A percentile compares a stretch with the other conserved stretches of the same genome.
phyloP scores from a whole-genome alignment of 2,797 vertebrate species.

The Anguilla marmorata region DNA sequence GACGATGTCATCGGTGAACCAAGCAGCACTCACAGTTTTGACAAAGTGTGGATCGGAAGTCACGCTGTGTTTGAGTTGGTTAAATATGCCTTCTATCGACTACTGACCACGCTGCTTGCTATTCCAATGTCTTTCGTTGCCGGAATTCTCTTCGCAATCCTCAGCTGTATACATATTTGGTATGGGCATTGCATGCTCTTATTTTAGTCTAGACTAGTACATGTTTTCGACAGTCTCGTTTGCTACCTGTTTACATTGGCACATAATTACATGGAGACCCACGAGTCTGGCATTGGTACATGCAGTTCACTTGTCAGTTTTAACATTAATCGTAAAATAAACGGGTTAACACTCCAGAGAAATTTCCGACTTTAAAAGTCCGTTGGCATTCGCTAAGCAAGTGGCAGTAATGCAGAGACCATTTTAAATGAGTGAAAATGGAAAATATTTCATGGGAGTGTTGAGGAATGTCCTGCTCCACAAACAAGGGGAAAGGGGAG shows the following conservation, averaged over 20 bases:
- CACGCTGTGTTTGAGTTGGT: conserved; percentile 87
- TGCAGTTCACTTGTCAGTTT: conserved; percentile 32
- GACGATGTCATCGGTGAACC: conserved; percentile 93
- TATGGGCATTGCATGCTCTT: conserved; percentile 61
- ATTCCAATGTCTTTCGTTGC: conserved; percentile 83
- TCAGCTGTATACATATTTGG: conserved; percentile 95
- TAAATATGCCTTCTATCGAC: conserved; percentile 83
- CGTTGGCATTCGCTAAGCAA: background rate
- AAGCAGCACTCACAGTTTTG: conserved; percentile 81
- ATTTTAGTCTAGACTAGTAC: conserved; percentile 8
- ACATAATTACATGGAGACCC: background rate
- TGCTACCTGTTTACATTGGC: conserved; percentile 30
- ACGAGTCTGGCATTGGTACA: conserved; percentile 32
- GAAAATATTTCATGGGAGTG: conserved; percentile 43
- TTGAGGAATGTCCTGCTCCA: conserved; percentile 47
- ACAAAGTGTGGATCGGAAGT: conserved; percentile 92
- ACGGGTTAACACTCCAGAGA: background rate
- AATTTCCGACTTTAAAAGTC: background rate
- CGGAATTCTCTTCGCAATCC: conserved; percentile 81
- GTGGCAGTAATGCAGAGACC: conserved; percentile 37
- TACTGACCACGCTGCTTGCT: conserved; percentile 84
- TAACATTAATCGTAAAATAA: background rate
- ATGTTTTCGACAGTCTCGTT: conserved; percentile 19
- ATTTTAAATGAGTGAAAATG: conserved; percentile 34
- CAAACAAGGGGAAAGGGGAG: conserved; percentile 43